These are phyloP conservation scores for Drosophila quadrilineata DNA, from an alignment of 1,140 invertebrate species.

Conservation along the genomic window DNA sequence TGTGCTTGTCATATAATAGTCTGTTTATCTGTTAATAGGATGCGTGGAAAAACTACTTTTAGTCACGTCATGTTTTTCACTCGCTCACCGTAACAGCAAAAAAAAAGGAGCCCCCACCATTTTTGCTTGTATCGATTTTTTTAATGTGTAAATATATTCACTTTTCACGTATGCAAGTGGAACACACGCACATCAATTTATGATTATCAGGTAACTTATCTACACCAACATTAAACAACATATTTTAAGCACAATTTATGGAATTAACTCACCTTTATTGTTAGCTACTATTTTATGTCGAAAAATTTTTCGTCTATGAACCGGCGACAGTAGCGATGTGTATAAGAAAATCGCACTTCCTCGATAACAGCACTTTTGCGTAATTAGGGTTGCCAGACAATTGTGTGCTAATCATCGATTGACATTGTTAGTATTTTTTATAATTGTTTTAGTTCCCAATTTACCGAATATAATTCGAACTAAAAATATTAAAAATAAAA, in stretches of 20 bases:
- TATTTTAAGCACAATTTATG: constrained; percentile 15
- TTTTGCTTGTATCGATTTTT: constrained; percentile 63
- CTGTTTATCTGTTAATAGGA: constrained; percentile 58
- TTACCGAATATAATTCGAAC: too few relatives aligned
- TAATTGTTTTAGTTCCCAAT: too few relatives aligned
- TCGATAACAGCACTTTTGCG: constrained; percentile 10
- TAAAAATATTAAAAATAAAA: too few relatives aligned
- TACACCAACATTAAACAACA: constrained; percentile 9
- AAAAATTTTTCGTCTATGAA: constrained; percentile 46
- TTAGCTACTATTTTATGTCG: constrained; percentile 15
- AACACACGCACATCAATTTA: constrained; percentile 28
- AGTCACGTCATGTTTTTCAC: constrained; percentile 65
- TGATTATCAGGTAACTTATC: not conserved
- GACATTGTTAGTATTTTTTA: too few relatives aligned
- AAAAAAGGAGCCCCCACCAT: constrained; percentile 34
- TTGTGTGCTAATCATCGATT: not conserved
- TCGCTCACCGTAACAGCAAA: constrained; percentile 9
- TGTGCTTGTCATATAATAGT: constrained; percentile 66
- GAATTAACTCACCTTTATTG: constrained; percentile 49
- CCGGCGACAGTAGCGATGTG: constrained; percentile 57
- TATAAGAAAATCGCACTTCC: constrained; percentile 18
- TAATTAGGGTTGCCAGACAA: not conserved
- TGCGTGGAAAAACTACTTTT: constrained; percentile 59
- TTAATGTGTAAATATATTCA: constrained; percentile 46
- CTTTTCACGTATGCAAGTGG: constrained; percentile 42